These are phyloP conservation scores for Xanthia icteritia DNA, from an alignment of 2,888 invertebrate species.

Conservation along the genomic window DNA sequence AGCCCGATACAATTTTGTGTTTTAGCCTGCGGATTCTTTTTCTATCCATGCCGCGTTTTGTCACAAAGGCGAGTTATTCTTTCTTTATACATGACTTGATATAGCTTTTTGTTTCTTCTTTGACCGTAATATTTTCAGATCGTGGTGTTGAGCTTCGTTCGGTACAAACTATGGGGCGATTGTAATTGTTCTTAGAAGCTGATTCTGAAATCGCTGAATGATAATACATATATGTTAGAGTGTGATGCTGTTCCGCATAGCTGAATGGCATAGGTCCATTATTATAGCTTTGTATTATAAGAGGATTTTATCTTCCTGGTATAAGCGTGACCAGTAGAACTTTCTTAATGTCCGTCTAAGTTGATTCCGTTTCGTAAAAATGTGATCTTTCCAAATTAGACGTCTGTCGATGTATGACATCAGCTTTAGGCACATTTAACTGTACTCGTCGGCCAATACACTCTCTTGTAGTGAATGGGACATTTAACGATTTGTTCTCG, in stretches of 20 bases:
- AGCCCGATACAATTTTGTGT: neutral
- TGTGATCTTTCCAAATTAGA: no score
- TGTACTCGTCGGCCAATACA: no score
- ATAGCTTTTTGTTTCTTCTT: neutral
- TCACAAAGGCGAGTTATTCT: neutral
- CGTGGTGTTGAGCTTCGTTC: neutral
- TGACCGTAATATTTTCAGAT: neutral
- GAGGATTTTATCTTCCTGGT: no score
- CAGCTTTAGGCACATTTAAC: no score
- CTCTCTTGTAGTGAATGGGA: no score
- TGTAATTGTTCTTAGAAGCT: neutral
- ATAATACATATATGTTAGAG: neutral
- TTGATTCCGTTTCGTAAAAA: no score
- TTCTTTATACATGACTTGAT: neutral
- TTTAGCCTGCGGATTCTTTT: neutral
- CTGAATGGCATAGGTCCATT: neutral
- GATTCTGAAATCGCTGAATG: neutral
- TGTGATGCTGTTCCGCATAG: neutral
- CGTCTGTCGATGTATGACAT: no score
- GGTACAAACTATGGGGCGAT: neutral
- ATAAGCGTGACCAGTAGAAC: no score
- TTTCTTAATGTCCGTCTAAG: no score
- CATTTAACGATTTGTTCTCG: no score
- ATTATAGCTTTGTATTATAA: neutral
- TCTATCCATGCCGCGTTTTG: neutral